Conservation (phyloP, 2,113 vertebrate genomes). For the Mesoclemmys tuberculata region DNA sequence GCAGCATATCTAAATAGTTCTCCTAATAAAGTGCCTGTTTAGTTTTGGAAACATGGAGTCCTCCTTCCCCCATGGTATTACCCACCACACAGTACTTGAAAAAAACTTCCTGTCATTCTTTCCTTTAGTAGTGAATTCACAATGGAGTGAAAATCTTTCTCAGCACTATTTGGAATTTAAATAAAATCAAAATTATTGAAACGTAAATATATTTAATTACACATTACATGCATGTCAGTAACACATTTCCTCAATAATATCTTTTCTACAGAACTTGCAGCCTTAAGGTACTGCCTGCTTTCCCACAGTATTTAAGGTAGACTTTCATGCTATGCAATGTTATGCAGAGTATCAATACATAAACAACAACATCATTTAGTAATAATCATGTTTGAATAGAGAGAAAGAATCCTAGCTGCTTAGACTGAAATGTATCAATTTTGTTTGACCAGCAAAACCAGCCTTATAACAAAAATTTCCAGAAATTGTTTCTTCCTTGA, state of each 20-base stretch:
- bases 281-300: neutral
- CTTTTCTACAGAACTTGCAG: neutral
- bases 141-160: neutral
- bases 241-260: neutral
- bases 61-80: neutral
- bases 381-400: neutral
- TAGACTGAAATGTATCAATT: neutral
- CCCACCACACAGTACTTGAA: neutral
- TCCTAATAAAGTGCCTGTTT: neutral
- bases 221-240: neutral
- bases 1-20: neutral
- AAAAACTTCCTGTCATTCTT: neutral
- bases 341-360: neutral
- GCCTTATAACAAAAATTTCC: neutral
- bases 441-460: neutral
- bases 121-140: neutral
- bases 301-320: neutral
- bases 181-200: neutral
- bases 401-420: neutral
- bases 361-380: neutral
- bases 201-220: neutral
- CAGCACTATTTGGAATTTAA: neutral
- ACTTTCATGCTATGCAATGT: rapidly evolving
- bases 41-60: neutral
- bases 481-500: neutral